phyloP scores from a whole-genome alignment of 2,888 invertebrate genomes.

The Drosophila buzzatii region DNA sequence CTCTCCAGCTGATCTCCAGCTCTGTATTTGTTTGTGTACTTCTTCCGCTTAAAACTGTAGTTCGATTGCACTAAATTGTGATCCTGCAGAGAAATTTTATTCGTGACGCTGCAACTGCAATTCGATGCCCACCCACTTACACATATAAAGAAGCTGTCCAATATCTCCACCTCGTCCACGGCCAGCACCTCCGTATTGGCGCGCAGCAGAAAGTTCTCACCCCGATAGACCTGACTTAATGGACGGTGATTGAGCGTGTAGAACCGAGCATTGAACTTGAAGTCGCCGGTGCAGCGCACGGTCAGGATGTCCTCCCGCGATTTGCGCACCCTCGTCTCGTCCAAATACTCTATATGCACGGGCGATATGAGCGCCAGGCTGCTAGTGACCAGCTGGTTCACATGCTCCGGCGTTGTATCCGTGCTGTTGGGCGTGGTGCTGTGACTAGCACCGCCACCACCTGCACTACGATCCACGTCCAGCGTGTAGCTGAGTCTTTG shows the following conservation, averaged over 20 bases:
- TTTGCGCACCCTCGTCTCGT: conserved; percentile 82
- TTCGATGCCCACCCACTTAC: conserved; percentile 70
- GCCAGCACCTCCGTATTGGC: conserved; percentile 83
- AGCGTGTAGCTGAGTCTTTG: conserved; percentile 84
- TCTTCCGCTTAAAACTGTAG: conserved; percentile 84
- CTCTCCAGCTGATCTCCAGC: conserved; percentile 83
- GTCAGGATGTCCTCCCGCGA: conserved; percentile 82
- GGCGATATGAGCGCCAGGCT: conserved; percentile 72
- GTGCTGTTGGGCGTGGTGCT: conserved; percentile 67
- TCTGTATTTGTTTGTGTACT: conserved; percentile 79
- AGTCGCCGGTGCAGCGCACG: conserved; percentile 82
- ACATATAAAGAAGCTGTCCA: conserved; percentile 85
- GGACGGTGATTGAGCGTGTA: conserved; percentile 84
- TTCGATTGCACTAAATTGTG: conserved; percentile 85
- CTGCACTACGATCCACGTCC: conserved; percentile 73
- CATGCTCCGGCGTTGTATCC: conserved; percentile 81
- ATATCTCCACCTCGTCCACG: conserved; percentile 82
- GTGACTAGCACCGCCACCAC: conserved; percentile 19
- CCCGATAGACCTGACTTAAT: conserved; percentile 81
- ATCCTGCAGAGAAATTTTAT: conserved; percentile 73
- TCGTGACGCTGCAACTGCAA: background rate
- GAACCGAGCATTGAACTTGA: conserved; percentile 83
- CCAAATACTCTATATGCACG: conserved; percentile 83
- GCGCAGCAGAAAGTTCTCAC: conserved; percentile 84
- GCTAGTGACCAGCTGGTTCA: conserved; percentile 46